Base-by-base conservation (phyloP, 2,888 invertebrate genomes). In the Nasonia oneida region DNA sequence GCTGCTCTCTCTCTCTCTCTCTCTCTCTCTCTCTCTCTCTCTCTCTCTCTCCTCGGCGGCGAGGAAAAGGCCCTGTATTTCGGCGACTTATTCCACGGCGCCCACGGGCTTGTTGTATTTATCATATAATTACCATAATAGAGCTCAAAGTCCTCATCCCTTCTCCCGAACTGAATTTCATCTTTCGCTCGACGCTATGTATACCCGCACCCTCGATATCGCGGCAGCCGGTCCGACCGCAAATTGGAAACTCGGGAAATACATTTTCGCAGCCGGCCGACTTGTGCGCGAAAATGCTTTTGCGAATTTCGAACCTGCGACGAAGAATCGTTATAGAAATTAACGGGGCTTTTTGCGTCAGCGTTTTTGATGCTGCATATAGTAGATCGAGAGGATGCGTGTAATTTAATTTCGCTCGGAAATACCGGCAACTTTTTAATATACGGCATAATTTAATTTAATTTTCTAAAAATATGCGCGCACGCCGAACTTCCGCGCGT, bases 121-220 rank as follows among this genome's bases (percentile, higher is more conserved):
- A 93, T 93, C 93, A 93, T 93, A 93, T 93, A 93, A 93, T 93
- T 93, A 93, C 92, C 93, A 93, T 93, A 93, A 93, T 93, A 93
- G 92, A 92, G 91, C 91, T 89, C 89, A 89, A 91, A 90, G 87
- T 88, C 88, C 81, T 82, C 81, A 80, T 80, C 10, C 47, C 47
- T 10, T 10, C 6, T 78, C 84, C 4, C 37, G 4, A 37, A 4
- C 83, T 87, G 77, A 75, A 80, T 84, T 61, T 50, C 39, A 33
- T 15, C 67, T 14, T n/a, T 37, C 86, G 75, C 87, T 33, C 23
- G 29, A 29, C 64, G 18, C 70, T 70, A 47, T 71, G 3, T 29
- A 42, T 39, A 0, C n/a, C n/a, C 12, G 14, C 61, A 18, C 12
- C 67, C 5, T 64, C 82, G n/a, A 42, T 29, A 10, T 47, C 70